A percentile compares a stretch with the other conserved stretches of the same genome.
Evolutionary conservation across 2,888 invertebrate genomes (phyloP).

Genomic region (Doris montereyensis): DNA sequence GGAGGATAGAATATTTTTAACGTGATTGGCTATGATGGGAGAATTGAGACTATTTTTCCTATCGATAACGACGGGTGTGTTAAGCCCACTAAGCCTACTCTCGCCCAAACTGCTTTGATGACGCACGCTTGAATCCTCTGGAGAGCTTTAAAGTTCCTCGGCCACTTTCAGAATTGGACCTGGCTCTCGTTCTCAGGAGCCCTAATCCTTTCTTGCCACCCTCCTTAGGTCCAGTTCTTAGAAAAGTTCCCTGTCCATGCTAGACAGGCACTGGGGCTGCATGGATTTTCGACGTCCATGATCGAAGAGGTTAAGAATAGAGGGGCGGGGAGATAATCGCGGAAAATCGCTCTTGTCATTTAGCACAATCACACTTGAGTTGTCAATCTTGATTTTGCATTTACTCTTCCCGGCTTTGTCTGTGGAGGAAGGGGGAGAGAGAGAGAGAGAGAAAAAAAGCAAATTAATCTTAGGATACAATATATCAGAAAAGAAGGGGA

Average conservation of each 20-base stretch:
- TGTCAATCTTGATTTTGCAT: slow-evolving; percentile 60
- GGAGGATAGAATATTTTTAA: slow-evolving; percentile 33
- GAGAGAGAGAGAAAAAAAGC: background rate
- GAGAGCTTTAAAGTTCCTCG: slow-evolving; percentile 33
- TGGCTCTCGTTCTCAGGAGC: slow-evolving; percentile 23
- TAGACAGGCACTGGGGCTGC: slow-evolving; percentile 22
- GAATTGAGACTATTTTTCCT: slow-evolving; percentile 38
- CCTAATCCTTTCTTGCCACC: slow-evolving; percentile 30
- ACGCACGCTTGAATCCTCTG: background rate
- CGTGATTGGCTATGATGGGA: slow-evolving; percentile 37
- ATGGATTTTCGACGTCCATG: slow-evolving; percentile 34
- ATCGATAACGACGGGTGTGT: slow-evolving; percentile 33
- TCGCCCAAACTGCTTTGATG: background rate
- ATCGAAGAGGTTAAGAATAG: slow-evolving; percentile 44
- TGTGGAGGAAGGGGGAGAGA: slow-evolving; percentile 35
- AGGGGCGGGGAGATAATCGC: slow-evolving; percentile 46
- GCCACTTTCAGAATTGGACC: slow-evolving; percentile 41
- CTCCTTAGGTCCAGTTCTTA: slow-evolving; percentile 10
- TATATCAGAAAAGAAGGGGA: background rate
- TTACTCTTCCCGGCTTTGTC: slow-evolving; percentile 61
- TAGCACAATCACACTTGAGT: slow-evolving; percentile 50
- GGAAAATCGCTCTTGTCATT: slow-evolving; percentile 50
- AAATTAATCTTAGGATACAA: background rate
- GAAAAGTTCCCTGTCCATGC: slow-evolving; percentile 21
- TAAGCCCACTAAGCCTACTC: slow-evolving; percentile 18